Base-by-base conservation (phyloP, 2,797 vertebrate species). In the Borostomias antarcticus region DNA sequence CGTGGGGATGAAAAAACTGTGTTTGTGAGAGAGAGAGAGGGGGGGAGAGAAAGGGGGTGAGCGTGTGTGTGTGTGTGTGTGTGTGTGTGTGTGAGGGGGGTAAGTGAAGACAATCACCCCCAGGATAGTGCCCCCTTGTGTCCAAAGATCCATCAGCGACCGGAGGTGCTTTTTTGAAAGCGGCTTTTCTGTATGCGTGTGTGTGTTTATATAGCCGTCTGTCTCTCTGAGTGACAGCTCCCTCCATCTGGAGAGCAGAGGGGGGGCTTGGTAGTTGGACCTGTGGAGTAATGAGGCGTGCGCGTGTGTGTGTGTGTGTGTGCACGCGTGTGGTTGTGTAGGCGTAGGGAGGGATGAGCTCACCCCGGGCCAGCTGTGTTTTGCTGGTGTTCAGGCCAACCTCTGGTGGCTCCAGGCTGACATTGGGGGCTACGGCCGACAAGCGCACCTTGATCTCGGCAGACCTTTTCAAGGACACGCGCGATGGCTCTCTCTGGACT, bases 401-500 rank as follows among this genome's bases (percentile, higher is more conserved):
- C 35, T 80, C 68, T 3, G 32, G 3, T 0, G 69, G 50, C 30
- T 89, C 86, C 0, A 67, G 45, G 29, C 29, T 17, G 43, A 45
- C 43, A 51, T 9, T 43, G 60, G 64, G 23, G 1, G 72, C 71
- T 10, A 66, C 64, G 23, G 85, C 84, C 11, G 77, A 67, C 15
- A 77, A 77, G 28, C 63, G 72, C 43, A 70, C 35, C 35, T 73
- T 89, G 43, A 88, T 66, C 66, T 92, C 89, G 21, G 77, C 48
- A 0, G 86, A 88, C 64, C 86, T 91, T 80, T 75, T 88, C 61
- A 84, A 45, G 19, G 88, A 91, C 65, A 88, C 70, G 0, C 75
- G 76, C 4, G 87, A 91, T 0, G 75, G 68, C 77, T 85, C 88
- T 69, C 89, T 86, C 63, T 90, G 86, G 79, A 92, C 92, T 92